Conservation (phyloP, 2,113 vertebrate genomes). For the Poecilia latipinna region DNA sequence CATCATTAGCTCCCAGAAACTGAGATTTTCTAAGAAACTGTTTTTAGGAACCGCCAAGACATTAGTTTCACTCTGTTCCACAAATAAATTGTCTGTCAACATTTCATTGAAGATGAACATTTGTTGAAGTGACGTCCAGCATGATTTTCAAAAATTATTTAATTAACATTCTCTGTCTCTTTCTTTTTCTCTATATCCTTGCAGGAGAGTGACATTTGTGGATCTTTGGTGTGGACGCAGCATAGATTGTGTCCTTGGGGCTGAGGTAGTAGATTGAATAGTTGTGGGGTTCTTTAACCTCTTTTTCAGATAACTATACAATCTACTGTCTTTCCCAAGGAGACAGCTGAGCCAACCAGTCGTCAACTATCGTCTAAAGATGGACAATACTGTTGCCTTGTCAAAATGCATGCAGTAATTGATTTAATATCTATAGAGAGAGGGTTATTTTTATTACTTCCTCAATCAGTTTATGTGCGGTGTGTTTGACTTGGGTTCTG, state of each 20-base stretch:
- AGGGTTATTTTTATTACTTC: constrained; percentile 1
- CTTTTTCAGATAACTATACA: constrained; percentile 93
- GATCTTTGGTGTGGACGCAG: constrained; percentile 35
- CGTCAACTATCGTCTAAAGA: constrained; percentile 48
- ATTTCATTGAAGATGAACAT: not conserved
- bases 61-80: not conserved
- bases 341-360: constrained; percentile 81
- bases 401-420: constrained; percentile 23
- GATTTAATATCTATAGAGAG: not conserved
- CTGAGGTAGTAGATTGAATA: constrained; percentile 98
- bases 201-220: constrained; percentile 57
- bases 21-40: constrained; percentile 8
- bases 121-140: not conserved
- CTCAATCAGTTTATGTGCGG: constrained; percentile 3
- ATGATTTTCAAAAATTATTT: not conserved
- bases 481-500: constrained; percentile 58
- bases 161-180: constrained; percentile 42
- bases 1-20: constrained; percentile 9
- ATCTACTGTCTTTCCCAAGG: constrained; percentile 98
- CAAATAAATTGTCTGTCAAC: not conserved
- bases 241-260: constrained; percentile 88
- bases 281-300: constrained; percentile 87
- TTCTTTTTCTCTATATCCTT: constrained; percentile 37
- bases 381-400: constrained; percentile 27
- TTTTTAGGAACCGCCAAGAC: constrained; percentile 27